Base-by-base conservation (phyloP, 1,140 invertebrate species). In the Drosophila lini region DNA sequence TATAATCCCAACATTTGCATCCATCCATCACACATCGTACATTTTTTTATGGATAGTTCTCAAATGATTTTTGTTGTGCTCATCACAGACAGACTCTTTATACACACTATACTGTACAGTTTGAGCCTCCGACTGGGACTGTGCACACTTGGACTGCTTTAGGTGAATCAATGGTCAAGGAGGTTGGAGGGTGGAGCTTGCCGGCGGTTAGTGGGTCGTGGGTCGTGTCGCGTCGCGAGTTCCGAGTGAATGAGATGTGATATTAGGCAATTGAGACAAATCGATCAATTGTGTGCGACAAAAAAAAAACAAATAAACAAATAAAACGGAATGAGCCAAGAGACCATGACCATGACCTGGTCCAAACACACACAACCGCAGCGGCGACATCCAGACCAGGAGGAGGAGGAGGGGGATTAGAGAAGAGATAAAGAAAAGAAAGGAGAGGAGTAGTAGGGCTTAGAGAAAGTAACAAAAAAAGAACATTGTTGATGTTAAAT, bases 401-500 rank as follows among this genome's bases (percentile, higher is more conserved):
- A 41, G 48, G 50, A 41, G 48, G 50, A 62, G 28, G 36, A 50
- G 41, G 45, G 28, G 15, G 22, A 25, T 45, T 41, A 40, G 42
- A 19, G 11, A 45, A 62, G 70, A 41, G 25, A 50, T 19, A 19
- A 19, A 19, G 19, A 19, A 44, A 48, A 41, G 31, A 53, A 32
- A 41, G 16, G 41, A 61, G 41, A 16, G 47, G 52, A 56, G 50
- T 32, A 60, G 32, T 61, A 68, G 59, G 11, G 52, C 45, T 64
- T 65, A 79, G 59, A 63, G 74, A 78, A 82, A 68, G 42, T 42
- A 84, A 53, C 52, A 53, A 53, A 50, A 50, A 77, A 76, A 53
- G 48, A 85, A 88, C 84, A 89, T 89, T 88, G 83, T 88, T 88
- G 84, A 88, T 89, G 83, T 88, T 88, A 62, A 88, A 88, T 88